A percentile compares a stretch with the other conserved stretches of the same genome.
Evolutionary conservation across 2,888 invertebrate species (phyloP).

Genomic region (Lithophane leautieri): DNA sequence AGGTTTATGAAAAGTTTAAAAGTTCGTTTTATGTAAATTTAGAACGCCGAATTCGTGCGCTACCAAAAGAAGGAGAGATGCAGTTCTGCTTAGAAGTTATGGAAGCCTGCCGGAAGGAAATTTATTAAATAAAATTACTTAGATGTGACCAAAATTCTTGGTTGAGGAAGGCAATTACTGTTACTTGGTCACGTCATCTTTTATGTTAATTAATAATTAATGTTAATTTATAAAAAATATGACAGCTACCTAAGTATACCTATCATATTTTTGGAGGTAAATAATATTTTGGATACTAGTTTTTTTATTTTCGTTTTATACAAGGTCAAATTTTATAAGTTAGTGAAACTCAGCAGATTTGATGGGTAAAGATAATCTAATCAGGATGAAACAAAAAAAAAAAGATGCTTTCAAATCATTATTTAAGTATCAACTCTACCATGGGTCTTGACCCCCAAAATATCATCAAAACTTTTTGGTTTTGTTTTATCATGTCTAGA

Average conservation of each 20-base stretch:
- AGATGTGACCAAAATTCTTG: conserved; percentile 1
- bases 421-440: neutral
- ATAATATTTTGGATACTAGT: neutral
- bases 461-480: neutral
- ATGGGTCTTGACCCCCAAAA: neutral
- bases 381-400: too few relatives aligned
- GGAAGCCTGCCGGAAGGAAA: conserved; percentile 17
- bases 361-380: too few relatives aligned
- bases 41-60: conserved; percentile 31
- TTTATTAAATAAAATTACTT: conserved; percentile 3
- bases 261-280: neutral
- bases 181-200: neutral
- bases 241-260: neutral
- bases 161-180: conserved; percentile 1
- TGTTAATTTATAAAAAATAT: neutral
- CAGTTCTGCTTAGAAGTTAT: conserved; percentile 44
- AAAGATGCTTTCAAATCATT: neutral
- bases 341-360: neutral
- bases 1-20: conserved; percentile 30
- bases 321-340: neutral
- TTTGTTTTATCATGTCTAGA: neutral
- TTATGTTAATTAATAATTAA: neutral
- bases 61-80: conserved; percentile 41
- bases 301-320: neutral
- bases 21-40: conserved; percentile 19